Evolutionary conservation across 2,888 invertebrate genomes (phyloP).

Genomic region (Caenorhabditis sp.): DNA sequence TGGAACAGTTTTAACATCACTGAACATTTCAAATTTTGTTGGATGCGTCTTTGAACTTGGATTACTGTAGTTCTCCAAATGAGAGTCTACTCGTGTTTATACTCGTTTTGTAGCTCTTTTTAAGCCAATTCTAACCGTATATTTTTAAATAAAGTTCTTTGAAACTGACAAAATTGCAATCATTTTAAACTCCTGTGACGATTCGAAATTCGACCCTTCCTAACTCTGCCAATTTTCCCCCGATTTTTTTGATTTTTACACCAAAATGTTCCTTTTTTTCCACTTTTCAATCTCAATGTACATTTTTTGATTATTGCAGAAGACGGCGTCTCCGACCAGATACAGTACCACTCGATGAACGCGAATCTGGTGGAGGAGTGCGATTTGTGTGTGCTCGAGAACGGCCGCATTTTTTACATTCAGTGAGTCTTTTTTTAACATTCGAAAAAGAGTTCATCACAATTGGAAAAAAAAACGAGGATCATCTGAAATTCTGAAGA

Average conservation of each 20-base stretch:
- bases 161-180: background rate
- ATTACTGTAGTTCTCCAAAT: too few relatives aligned
- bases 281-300: background rate
- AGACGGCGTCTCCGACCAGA: constrained; percentile 30
- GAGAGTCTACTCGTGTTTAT: too few relatives aligned
- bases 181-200: too few relatives aligned
- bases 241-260: background rate
- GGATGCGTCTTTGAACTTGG: too few relatives aligned
- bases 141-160: background rate
- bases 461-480: constrained; percentile 10
- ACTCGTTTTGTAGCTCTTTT: too few relatives aligned
- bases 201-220: too few relatives aligned
- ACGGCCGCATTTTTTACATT: constrained; percentile 79
- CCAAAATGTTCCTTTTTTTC: background rate
- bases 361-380: constrained; percentile 66
- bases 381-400: constrained; percentile 77
- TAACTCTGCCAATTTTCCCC: too few relatives aligned
- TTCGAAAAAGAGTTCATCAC: constrained; percentile 5
- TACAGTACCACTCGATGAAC: constrained; percentile 53
- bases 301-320: constrained; percentile 50
- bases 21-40: too few relatives aligned
- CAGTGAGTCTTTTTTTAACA: constrained; percentile 71
- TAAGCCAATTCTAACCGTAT: too few relatives aligned
- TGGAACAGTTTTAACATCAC: too few relatives aligned
- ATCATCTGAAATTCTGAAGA: constrained; percentile 33